Evolutionary conservation across 2,797 vertebrate species (phyloP).

Genomic region (Perdix hodgsoniae): DNA sequence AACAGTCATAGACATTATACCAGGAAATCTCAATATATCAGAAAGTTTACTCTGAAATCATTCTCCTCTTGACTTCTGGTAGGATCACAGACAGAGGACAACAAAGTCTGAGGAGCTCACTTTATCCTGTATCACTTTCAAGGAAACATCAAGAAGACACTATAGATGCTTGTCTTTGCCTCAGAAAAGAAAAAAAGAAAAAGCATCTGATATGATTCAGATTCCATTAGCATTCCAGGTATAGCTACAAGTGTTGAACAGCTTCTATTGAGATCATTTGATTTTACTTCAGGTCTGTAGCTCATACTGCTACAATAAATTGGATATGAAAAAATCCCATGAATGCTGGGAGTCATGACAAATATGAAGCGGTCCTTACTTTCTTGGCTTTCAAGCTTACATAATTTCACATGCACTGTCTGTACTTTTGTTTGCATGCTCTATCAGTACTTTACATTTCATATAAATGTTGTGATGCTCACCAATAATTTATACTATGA

Average conservation of each 20-base stretch:
- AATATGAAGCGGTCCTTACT: rapidly evolving
- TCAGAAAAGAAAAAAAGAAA: not conserved
- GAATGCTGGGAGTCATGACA: not conserved
- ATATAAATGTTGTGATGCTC: not conserved
- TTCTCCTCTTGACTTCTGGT: not conserved
- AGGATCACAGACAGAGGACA: not conserved
- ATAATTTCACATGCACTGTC: not conserved
- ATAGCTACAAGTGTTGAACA: not conserved
- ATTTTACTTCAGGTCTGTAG: not conserved
- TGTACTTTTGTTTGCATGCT: not conserved
- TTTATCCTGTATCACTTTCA: not conserved
- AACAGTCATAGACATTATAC: not conserved
- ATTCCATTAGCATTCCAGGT: not conserved
- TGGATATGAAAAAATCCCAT: not conserved
- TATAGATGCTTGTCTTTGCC: not conserved
- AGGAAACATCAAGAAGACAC: not conserved
- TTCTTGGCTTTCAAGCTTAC: not conserved
- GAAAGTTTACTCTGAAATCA: not conserved
- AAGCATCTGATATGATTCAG: not conserved
- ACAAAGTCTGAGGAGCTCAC: not conserved
- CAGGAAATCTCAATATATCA: not conserved
- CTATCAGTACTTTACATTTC: not conserved
- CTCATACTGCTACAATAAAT: not conserved
- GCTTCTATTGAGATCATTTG: not conserved
- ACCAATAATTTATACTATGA: not conserved